These are phyloP conservation scores for Parasteatoda tepidariorum DNA, from an alignment of 1,140 invertebrate genomes.

Conservation along the genomic window DNA sequence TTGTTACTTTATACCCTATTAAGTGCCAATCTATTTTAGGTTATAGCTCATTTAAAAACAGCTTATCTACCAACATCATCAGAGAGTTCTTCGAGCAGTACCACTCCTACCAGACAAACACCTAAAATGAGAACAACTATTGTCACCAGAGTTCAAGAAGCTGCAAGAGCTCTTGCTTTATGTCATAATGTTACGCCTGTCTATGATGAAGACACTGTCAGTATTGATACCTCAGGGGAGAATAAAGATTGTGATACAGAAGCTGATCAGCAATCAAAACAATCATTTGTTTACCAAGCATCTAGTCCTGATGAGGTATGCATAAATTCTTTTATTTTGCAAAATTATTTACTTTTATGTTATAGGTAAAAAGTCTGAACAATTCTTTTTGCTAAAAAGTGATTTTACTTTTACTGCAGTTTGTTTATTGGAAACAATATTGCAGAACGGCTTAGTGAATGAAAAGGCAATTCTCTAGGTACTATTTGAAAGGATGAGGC, in stretches of 20 bases:
- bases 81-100: constrained; percentile 36
- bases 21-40: no score
- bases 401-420: no score
- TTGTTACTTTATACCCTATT: no score
- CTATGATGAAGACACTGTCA: constrained; percentile 74
- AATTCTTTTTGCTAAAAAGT: no score
- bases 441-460: no score
- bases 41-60: constrained; percentile 64
- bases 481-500: no score
- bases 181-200: constrained; percentile 99
- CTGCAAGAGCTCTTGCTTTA: constrained; percentile 92
- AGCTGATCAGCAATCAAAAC: constrained; percentile 75
- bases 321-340: no score
- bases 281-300: constrained; percentile 78
- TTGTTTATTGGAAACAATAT: no score
- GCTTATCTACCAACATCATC: constrained; percentile 62
- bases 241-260: constrained; percentile 69
- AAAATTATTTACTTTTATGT: no score
- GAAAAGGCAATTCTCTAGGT: no score
- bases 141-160: constrained; percentile 85
- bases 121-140: constrained; percentile 76
- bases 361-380: no score
- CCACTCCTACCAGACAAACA: constrained; percentile 49
- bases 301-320: constrained; percentile 97
- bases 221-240: neutral